phyloP scores from a whole-genome alignment of 2,888 invertebrate species.

The Acanthosepion esculentum region DNA sequence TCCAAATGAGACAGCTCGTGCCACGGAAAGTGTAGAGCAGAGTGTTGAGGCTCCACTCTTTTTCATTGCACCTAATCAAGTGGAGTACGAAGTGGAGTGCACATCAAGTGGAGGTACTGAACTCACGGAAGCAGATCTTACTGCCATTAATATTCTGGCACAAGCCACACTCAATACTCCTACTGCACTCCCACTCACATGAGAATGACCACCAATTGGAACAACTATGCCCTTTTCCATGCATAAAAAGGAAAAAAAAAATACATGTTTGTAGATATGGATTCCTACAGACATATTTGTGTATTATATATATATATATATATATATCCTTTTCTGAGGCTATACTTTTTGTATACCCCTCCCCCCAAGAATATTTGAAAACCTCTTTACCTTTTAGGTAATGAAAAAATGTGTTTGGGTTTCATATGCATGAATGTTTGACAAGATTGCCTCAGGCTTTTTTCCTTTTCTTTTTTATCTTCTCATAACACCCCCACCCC shows the following conservation, averaged over 20 bases:
- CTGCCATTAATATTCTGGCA: slow-evolving; percentile 57
- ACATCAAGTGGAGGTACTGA: slow-evolving; percentile 55
- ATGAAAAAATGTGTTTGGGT: too few relatives aligned
- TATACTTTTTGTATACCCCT: background rate
- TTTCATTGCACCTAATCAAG: slow-evolving; percentile 50
- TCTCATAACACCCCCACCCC: background rate
- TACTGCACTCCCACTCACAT: slow-evolving; percentile 43
- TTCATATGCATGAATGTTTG: background rate
- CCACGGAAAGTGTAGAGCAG: slow-evolving; percentile 42
- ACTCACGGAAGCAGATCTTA: slow-evolving; percentile 56
- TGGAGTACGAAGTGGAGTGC: slow-evolving; percentile 64
- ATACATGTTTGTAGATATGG: background rate
- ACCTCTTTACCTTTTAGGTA: too few relatives aligned
- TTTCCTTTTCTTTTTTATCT: background rate
- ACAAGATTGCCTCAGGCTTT: background rate
- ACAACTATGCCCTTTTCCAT: background rate
- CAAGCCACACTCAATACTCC: slow-evolving; percentile 54
- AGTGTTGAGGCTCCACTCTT: slow-evolving; percentile 46
- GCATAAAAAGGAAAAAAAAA: background rate
- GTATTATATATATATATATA: background rate
- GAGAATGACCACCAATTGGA: background rate
- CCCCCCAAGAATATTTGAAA: too few relatives aligned
- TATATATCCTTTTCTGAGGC: too few relatives aligned
- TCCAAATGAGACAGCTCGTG: slow-evolving; percentile 17
- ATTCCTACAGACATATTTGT: background rate